phyloP scores from a whole-genome alignment of 1,140 invertebrate species.

The Drosophila busckii region DNA sequence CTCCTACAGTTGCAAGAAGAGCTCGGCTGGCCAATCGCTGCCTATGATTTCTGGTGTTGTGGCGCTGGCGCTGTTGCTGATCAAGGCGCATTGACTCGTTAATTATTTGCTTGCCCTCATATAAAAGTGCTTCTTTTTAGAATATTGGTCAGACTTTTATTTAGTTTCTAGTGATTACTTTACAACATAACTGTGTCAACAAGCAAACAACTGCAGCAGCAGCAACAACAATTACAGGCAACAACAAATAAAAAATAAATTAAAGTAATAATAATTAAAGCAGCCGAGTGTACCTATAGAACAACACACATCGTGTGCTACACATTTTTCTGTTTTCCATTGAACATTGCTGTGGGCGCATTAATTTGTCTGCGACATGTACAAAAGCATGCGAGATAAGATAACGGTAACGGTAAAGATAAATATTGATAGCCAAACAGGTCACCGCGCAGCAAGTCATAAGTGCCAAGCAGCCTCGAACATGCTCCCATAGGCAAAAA shows the following conservation, averaged over 20 bases:
- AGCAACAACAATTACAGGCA: conserved; percentile 12
- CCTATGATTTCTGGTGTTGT: conserved; percentile 49
- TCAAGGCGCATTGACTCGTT: conserved; percentile 38
- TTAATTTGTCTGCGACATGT: conserved; percentile 65
- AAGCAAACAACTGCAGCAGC: conserved; percentile 22
- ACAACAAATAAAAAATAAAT: conserved; percentile 25
- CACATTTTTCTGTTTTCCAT: conserved; percentile 11
- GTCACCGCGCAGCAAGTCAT: conserved; percentile 16
- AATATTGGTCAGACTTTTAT: conserved; percentile 54
- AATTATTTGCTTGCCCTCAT: conserved; percentile 3
- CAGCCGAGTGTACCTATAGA: conserved; percentile 3
- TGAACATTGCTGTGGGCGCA: conserved; percentile 15
- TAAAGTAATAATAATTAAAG: conserved; percentile 10
- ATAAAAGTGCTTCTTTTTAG: conserved; percentile 12
- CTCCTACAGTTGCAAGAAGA: conserved; percentile 15
- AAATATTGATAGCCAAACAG: conserved; percentile 37
- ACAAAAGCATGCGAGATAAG: conserved; percentile 43
- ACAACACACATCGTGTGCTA: conserved; percentile 26
- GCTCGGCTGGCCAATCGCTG: conserved; percentile 29
- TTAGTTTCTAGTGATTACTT: conserved; percentile 65
- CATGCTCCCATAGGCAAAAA: not conserved
- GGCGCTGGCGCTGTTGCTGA: conserved; percentile 41
- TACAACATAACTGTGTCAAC: conserved; percentile 39
- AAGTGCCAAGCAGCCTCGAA: not conserved
- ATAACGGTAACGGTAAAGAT: conserved; percentile 33